phyloP scores from a whole-genome alignment of 2,113 vertebrate species.

The Thymallus thymallus region DNA sequence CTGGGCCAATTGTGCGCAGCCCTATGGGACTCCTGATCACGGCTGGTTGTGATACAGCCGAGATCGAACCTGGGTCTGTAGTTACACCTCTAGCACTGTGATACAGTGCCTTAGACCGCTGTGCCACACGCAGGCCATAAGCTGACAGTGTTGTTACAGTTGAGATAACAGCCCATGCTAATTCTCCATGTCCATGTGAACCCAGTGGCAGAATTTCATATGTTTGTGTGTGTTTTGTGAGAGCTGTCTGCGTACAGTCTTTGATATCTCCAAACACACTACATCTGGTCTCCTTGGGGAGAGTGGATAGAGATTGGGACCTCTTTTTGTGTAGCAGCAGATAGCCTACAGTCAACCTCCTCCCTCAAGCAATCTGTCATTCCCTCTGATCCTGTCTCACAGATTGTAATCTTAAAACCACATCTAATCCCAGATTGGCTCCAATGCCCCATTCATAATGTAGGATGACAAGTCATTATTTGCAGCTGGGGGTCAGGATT shows the following conservation, averaged over 20 bases:
- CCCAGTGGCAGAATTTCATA: not conserved
- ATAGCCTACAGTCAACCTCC: too few species aligned
- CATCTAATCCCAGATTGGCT: not conserved
- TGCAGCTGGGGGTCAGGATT: not conserved
- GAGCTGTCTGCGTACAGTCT: not conserved
- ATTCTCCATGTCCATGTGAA: not conserved
- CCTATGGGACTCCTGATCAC: too few species aligned
- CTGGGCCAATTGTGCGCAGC: too few species aligned
- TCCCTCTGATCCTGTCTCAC: not conserved
- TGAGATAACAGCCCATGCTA: not conserved
- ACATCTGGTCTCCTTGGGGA: not conserved
- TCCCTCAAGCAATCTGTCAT: too few species aligned
- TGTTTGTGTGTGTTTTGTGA: not conserved
- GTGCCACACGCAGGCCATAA: not conserved
- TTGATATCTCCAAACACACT: not conserved
- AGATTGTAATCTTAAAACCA: slow-evolving; percentile 2
- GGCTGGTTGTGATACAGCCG: too few species aligned
- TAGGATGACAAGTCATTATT: not conserved
- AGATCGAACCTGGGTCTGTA: too few species aligned
- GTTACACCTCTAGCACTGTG: too few species aligned
- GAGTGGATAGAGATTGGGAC: not conserved
- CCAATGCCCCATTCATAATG: not conserved
- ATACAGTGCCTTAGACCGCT: too few species aligned
- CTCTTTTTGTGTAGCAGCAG: too few species aligned
- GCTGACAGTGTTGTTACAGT: not conserved